Evolutionary conservation across 2,113 vertebrate species (phyloP).

Genomic region (Pluvialis apricaria): DNA sequence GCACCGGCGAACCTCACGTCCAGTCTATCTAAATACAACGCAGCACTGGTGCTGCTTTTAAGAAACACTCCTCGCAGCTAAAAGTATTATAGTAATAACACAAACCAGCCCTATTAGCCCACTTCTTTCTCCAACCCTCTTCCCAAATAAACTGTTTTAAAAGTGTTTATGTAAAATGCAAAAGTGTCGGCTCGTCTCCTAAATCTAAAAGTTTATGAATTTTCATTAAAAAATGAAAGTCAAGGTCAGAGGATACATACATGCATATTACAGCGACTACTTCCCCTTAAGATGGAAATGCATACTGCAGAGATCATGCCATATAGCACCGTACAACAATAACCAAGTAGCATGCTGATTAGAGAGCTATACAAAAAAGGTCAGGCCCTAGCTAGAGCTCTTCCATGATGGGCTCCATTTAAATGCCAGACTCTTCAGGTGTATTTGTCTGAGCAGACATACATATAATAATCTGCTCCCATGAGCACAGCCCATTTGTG

Average conservation of each 20-base stretch:
- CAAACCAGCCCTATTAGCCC: not conserved
- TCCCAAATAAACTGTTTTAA: not conserved
- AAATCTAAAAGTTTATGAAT: not conserved
- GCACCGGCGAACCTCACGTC: accelerated
- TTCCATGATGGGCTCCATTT: not conserved
- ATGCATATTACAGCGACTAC: not conserved
- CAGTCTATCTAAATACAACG: not conserved
- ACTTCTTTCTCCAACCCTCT: not conserved
- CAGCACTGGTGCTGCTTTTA: not conserved
- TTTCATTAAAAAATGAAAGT: not conserved
- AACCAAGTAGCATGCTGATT: constrained; percentile 50
- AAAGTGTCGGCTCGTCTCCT: not conserved
- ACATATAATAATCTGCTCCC: constrained; percentile 51
- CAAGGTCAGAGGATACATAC: not conserved
- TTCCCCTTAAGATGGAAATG: constrained; percentile 20
- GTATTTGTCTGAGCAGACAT: constrained; percentile 31
- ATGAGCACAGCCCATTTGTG: constrained; percentile 32
- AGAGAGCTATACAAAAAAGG: constrained; percentile 49
- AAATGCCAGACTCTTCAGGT: constrained; percentile 49
- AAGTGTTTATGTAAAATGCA: not conserved
- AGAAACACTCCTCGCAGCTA: not conserved
- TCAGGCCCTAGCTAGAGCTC: constrained; percentile 36
- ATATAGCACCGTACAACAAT: constrained; percentile 36
- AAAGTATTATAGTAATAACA: not conserved
- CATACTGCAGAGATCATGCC: constrained; percentile 19